A percentile compares a stretch with the other conserved stretches of the same genome.
Evolutionary conservation across 2,797 vertebrate species (phyloP).

Genomic region (Siniperca undulata): DNA sequence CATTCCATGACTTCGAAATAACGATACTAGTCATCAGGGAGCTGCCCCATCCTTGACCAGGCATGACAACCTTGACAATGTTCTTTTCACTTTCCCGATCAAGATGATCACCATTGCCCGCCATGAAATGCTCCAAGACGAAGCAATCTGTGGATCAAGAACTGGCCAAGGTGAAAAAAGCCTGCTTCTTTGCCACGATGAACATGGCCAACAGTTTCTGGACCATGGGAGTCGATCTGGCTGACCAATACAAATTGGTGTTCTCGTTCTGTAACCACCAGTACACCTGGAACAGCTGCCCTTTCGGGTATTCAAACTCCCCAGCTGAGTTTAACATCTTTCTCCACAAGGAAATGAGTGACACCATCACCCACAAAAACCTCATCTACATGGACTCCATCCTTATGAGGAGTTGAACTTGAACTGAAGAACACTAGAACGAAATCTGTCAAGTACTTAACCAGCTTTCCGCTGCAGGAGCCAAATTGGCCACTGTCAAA

Average conservation of each 20-base stretch:
- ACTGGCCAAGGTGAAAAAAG: neutral
- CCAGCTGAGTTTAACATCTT: conserved; percentile 4
- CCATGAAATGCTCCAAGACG: neutral
- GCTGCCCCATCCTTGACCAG: neutral
- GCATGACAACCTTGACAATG: too few species aligned
- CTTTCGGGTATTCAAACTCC: neutral
- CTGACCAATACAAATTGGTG: neutral
- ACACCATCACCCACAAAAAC: neutral
- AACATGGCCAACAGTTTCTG: neutral
- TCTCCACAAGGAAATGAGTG: neutral
- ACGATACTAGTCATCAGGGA: too few species aligned
- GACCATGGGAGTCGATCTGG: neutral
- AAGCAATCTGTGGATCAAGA: neutral
- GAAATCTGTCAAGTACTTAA: neutral
- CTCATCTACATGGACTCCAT: conserved; percentile 6
- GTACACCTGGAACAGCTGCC: neutral
- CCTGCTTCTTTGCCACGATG: neutral
- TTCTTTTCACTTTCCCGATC: neutral
- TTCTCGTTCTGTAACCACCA: neutral
- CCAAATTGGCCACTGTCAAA: neutral
- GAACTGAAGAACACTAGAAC: neutral
- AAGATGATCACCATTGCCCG: neutral
- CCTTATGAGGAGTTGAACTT: neutral
- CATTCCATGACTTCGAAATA: too few species aligned
- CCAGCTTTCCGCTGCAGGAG: neutral